Evolutionary conservation across 1,140 invertebrate species (phyloP), one percentile per base, ranked within the genome.

Genomic region (Teleopsis dalmanni): DNA sequence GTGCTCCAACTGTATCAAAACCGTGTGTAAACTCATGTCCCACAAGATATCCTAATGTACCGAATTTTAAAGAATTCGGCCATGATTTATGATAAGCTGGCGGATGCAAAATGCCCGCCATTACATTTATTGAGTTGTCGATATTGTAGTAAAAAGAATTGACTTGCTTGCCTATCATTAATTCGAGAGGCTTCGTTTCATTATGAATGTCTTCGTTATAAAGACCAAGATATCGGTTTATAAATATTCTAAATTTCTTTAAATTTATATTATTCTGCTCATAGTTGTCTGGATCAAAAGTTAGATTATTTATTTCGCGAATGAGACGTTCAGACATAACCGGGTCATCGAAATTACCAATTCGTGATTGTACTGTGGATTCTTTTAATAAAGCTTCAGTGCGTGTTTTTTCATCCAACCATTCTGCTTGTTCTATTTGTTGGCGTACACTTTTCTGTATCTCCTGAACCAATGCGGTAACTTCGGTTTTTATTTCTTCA

Each of bases 71-170:
- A 0, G 63, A 57, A 11, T 63, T 51, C 1, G 64, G 64, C 64
- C 64, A 66, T 2, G 42, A 40, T 3, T 54, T 54, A 58, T 95
- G 88, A 70, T 91, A 98, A 59, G 95, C 95, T 0, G 95, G 95
- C 48, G 85, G 81, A 62, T 97, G 93, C 1, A 98, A 76, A 47
- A 97, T 95, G 3, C 93, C 94, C 19, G 94, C 94, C 65, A 65
- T 65, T 0, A 65, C 64, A 47, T 61, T 61, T 1, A 68, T 65
- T 0, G 61, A 59, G 25, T 67, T 67, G 23, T 68, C 65, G 6
- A 65, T 9, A 8, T 58, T 63, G 40, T 63, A 68, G 25, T 68
- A 68, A 29, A 68, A 68, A 1, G 64, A 55, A 48, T 68, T 68
- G 2, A 68, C 64, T 36, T 68, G 65, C 50, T 63, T 60, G 0